phyloP scores from a whole-genome alignment of 2,797 vertebrate genomes.

The Chaetophractus vellerosus region DNA sequence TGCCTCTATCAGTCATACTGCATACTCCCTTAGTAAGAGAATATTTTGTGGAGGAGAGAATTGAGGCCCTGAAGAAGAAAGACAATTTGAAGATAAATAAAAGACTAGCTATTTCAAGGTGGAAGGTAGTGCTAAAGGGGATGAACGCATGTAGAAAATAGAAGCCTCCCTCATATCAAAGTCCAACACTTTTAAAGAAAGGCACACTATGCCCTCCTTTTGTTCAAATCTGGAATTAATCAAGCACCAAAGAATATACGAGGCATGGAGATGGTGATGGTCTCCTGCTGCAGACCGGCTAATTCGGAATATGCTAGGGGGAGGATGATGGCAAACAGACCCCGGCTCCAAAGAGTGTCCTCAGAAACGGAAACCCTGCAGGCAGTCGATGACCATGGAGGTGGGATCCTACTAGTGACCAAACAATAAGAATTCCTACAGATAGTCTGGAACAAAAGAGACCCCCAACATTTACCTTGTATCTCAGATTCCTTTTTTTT shows the following conservation, averaged over 20 bases:
- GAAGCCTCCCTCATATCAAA: background rate
- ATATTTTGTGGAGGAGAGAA: background rate
- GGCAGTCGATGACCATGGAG: background rate
- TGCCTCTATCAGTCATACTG: background rate
- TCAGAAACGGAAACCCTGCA: conserved; percentile 29
- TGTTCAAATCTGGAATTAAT: background rate
- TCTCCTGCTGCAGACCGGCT: background rate
- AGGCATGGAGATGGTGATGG: background rate
- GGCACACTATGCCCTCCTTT: background rate
- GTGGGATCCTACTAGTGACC: conserved; percentile 2
- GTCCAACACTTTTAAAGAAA: background rate
- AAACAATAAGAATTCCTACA: conserved; percentile 45
- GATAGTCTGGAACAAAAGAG: conserved; percentile 29
- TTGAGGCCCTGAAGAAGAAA: background rate
- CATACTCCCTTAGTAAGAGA: background rate
- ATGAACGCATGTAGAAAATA: background rate
- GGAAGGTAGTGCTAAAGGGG: background rate
- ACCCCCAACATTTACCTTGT: conserved; percentile 69
- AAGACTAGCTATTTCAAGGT: background rate
- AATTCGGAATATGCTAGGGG: conserved; percentile 19
- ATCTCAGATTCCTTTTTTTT: conserved; percentile 80
- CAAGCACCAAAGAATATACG: background rate
- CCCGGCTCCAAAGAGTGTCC: background rate
- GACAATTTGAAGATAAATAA: conserved; percentile 7
- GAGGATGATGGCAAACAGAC: background rate